Percentiles rank a stretch among this genome's conserved stretches.
Conservation (phyloP, 2,888 invertebrate species). For the Dilophus febrilis region DNA sequence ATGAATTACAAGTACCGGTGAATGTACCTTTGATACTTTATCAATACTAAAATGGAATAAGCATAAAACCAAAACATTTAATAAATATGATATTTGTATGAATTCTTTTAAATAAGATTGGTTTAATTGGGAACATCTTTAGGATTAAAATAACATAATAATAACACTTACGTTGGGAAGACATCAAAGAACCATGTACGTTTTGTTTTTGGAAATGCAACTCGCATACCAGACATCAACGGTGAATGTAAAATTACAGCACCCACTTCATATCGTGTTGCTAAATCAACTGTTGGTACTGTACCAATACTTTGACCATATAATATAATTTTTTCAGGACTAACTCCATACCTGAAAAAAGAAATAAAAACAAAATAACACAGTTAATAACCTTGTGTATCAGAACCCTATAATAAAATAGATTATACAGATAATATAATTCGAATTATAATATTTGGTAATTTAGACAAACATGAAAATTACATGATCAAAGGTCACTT, state of each 20-base stretch:
- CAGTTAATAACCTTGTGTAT: too few species aligned
- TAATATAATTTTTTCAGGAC: conserved; percentile 81
- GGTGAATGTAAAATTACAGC: conserved; percentile 89
- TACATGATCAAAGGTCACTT: too few species aligned
- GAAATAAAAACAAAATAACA: not conserved
- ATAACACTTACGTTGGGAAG: conserved; percentile 62
- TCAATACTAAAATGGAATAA: conserved; percentile 78
- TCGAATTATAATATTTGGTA: too few species aligned
- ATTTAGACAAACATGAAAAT: too few species aligned
- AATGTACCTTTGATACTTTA: conserved; percentile 87
- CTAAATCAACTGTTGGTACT: conserved; percentile 85
- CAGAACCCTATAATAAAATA: too few species aligned
- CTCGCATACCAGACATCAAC: conserved; percentile 88
- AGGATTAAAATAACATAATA: not conserved
- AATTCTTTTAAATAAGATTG: too few species aligned
- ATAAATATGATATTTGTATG: too few species aligned
- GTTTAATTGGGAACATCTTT: not conserved
- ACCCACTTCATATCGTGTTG: conserved; percentile 72
- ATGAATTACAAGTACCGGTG: conserved; percentile 88
- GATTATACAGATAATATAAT: too few species aligned
- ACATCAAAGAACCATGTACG: conserved; percentile 94
- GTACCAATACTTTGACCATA: conserved; percentile 95
- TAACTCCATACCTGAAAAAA: conserved; percentile 43
- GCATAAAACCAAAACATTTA: conserved; percentile 10
- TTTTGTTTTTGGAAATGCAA: conserved; percentile 86